Percentiles rank a stretch among this genome's conserved stretches.
Conservation (phyloP, 2,888 invertebrate species). For the Plagodis pulveraria region DNA sequence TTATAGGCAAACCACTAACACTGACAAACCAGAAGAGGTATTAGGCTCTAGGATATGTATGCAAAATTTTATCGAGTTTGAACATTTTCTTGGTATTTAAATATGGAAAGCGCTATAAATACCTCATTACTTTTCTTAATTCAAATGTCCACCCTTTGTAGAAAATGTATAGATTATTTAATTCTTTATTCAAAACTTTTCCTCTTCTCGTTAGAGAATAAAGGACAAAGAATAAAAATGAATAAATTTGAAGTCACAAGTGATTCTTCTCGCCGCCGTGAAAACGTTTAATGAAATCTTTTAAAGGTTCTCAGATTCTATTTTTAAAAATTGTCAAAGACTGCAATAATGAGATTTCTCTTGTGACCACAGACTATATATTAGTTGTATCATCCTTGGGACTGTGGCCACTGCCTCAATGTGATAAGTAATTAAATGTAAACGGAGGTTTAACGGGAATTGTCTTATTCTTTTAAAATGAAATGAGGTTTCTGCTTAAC, state of each 20-base stretch:
- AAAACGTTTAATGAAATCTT: constrained; percentile 6
- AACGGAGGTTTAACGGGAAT: constrained; percentile 3
- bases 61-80: no score
- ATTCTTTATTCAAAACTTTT: no score
- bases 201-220: constrained; percentile 3
- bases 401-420: background rate
- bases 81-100: no score
- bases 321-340: constrained; percentile 11
- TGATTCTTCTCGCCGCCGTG: constrained; percentile 2
- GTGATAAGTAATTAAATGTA: constrained; percentile 14
- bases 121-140: no score
- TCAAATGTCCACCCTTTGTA: no score
- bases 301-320: constrained; percentile 11
- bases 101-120: no score
- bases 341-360: constrained; percentile 23
- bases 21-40: no score
- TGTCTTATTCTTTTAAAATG: no score
- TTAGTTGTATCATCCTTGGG: background rate
- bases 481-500: no score
- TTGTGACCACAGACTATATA: constrained; percentile 1
- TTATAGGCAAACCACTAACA: no score
- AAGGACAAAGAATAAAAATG: constrained; percentile 3
- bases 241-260: constrained; percentile 7
- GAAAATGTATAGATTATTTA: no score
- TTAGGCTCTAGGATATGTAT: no score